Base-by-base conservation (phyloP, 2,888 invertebrate species). In the Phyto melanocephala region DNA sequence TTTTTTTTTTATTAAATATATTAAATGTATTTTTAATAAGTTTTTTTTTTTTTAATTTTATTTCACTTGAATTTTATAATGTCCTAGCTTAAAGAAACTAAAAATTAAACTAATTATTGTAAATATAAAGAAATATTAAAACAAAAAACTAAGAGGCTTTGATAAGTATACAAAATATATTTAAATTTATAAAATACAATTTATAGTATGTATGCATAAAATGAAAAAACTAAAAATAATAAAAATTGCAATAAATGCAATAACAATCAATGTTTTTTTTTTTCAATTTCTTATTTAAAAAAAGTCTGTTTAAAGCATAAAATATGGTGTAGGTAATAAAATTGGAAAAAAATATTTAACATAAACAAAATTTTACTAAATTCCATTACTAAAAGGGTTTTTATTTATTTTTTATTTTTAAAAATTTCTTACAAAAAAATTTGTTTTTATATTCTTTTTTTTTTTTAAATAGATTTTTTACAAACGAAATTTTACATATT, bases 171-270 rank as follows among this genome's bases (percentile, higher is more conserved):
- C 15, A 60, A 74, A 52, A 50, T 52, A 35, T 45, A 56, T 56
- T 56, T 35, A 13, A 58, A 72, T 58, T 15, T 47, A 33, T 24
- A 52, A 62, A 10, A 24, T 28, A 28, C 28, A 28, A 13, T 42
- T 28, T 42, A 45, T 35, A 35, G 11, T 37, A 11, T 50, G 24
- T 20, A 28, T 52, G 52, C 24, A 11, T 52, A 47, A 47, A 35
- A n/a, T 40, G 56, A 24, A 45, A 33, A 15, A 63, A 65, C 11
- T 20, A 65, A 54, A 17, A 7, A 37, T 54, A 50, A 76, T 52
- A 72, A 62, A 2, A 74, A 74, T 75, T 82, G 75, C 79, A 82
- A 40, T 79, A 52, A 80, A 80, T 71, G 80, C 79, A 79, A 78
- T 78, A 81, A 81, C 81, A 81, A 78, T 33, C 81, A 81, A 78